phyloP scores from a whole-genome alignment of 2,113 vertebrate species.

The Apeltes quadracus region DNA sequence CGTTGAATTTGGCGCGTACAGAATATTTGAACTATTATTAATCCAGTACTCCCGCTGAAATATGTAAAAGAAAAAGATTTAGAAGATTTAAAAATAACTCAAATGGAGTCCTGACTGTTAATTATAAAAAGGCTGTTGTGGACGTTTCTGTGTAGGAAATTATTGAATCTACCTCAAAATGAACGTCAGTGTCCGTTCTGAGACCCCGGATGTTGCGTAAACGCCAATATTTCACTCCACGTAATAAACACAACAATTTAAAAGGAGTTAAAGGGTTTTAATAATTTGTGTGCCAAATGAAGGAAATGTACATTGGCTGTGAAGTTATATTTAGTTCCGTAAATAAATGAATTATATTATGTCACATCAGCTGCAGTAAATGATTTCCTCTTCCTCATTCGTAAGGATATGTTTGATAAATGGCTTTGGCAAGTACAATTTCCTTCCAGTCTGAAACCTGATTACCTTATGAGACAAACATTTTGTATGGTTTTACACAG shows the following conservation, averaged over 20 bases:
- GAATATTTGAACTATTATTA: background rate
- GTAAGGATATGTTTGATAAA: background rate
- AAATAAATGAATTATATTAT: slow-evolving; percentile 74
- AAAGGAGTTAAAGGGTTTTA: background rate
- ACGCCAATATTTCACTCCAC: slow-evolving; percentile 39
- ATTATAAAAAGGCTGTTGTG: background rate
- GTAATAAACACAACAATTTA: slow-evolving; percentile 11
- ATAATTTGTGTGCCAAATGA: slow-evolving; percentile 36
- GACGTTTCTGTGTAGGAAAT: slow-evolving; percentile 15
- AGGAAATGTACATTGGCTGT: slow-evolving; percentile 63
- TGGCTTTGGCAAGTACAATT: too few relatives aligned
- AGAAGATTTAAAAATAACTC: background rate
- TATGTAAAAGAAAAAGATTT: background rate
- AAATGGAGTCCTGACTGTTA: background rate
- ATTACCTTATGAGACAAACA: too few relatives aligned
- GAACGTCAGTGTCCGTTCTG: slow-evolving; percentile 53
- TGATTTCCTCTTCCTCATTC: background rate
- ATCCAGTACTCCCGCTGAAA: background rate
- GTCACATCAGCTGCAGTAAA: slow-evolving; percentile 24
- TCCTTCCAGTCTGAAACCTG: too few relatives aligned
- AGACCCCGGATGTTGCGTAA: slow-evolving; percentile 28
- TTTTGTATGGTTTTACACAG: background rate
- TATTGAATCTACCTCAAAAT: slow-evolving; percentile 76
- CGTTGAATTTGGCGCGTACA: background rate
- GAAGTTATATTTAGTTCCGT: slow-evolving; percentile 63